Base-by-base conservation (phyloP, 2,113 vertebrate genomes). In the Otolemur garnettii region DNA sequence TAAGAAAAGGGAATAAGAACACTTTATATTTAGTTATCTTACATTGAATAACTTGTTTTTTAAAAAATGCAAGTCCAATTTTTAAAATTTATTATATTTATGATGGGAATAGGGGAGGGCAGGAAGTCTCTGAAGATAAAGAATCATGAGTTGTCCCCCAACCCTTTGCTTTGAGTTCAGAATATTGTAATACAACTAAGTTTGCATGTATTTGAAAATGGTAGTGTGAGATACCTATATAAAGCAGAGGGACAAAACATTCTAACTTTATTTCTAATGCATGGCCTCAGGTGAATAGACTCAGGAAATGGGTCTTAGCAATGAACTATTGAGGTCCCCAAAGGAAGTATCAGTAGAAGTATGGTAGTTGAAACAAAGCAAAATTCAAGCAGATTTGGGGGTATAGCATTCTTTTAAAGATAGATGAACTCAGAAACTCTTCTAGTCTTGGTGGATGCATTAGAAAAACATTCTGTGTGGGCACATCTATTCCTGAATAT, bases 351-450 rank as follows among this genome's bases (percentile, higher is more conserved):
- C 38, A 38, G 38, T 38, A 38, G 80, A 68, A 55, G 59, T 94
- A 85, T 89, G 75, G 42, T 78, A 90, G 85, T 24, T 42, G 22
- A 90, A 92, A 75, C 42, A 90, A 90, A 77, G 87, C 33, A 55
- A 35, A 75, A 28, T 26, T 9, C 91, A 83, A 68, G 38, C 14
- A 69, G 75, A 89, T 17, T 74, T 84, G 21, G 12, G 12, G 62
- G 24, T 69, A 53, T 91, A n/a, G 17, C 81, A 64, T 81, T 55
- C n/a, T 57, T 78, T 95, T 74, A 74, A 87, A 83, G 64, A 68
- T 38, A 77, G 53, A 42, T n/a, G 59, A 60, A 69, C 11, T 68
- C 59, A 45, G 24, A 21, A 21, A 71, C 26, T 71, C 28, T 85
- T 10, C n/a, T 77, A 75, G 66, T 8, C 60, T 68, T 90, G 60